phyloP scores from a whole-genome alignment of 2,888 invertebrate species.

The Drosophila tripunctata region DNA sequence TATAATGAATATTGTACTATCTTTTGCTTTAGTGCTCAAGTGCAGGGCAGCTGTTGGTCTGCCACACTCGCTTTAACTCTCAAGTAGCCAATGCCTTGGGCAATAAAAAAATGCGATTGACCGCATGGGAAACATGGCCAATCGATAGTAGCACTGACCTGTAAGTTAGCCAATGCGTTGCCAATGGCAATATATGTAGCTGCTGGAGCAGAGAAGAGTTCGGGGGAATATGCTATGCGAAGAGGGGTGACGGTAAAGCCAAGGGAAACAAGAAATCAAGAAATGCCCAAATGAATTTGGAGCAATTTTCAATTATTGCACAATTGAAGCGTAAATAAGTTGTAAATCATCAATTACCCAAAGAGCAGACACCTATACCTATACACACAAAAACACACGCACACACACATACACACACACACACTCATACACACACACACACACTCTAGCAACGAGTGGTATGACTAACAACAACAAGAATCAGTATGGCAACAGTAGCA shows the following conservation, averaged over 20 bases:
- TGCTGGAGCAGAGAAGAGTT: neutral
- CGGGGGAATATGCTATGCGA: too few species aligned
- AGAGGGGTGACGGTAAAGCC: neutral
- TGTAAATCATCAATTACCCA: constrained; percentile 81
- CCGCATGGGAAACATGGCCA: constrained; percentile 27
- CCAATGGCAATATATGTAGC: constrained; percentile 30
- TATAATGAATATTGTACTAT: too few species aligned
- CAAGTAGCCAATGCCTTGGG: neutral
- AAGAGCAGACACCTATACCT: constrained; percentile 47
- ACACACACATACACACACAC: constrained; percentile 29
- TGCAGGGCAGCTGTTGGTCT: neutral
- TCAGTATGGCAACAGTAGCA: constrained; percentile 28
- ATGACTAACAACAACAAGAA: constrained; percentile 6
- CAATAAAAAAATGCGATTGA: constrained; percentile 32
- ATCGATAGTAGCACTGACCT: constrained; percentile 50
- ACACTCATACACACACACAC: constrained; percentile 11
- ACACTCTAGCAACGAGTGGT: constrained; percentile 18
- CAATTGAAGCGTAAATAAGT: constrained; percentile 81
- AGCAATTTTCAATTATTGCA: constrained; percentile 80
- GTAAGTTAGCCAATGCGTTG: constrained; percentile 37
- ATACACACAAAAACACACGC: constrained; percentile 8
- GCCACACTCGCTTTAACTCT: neutral
- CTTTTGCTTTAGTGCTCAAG: too few species aligned
- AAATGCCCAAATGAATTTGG: constrained; percentile 72
- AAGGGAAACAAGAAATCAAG: constrained; percentile 28